These are phyloP conservation scores for Manduca sexta DNA, from an alignment of 1,140 invertebrate genomes.

Conservation along the genomic window DNA sequence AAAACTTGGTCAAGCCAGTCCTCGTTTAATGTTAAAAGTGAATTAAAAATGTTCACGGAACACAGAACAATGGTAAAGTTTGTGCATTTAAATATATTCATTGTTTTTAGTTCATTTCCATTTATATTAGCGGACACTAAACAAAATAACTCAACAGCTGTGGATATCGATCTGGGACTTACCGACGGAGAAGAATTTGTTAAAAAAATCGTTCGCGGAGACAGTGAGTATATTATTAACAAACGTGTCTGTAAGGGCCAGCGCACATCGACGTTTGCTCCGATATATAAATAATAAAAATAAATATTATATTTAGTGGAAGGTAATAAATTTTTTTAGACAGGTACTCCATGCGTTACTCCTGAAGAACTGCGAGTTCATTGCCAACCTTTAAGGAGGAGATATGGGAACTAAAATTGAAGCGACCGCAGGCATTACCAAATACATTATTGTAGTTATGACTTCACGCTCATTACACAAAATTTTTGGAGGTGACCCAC, in stretches of 20 bases:
- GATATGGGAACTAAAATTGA: too few relatives aligned
- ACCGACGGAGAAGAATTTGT: conserved; percentile 34
- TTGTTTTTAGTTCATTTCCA: conserved; percentile 20
- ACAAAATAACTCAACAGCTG: conserved; percentile 5
- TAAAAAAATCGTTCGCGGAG: conserved; percentile 26
- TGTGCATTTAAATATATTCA: conserved; percentile 13
- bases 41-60: not conserved
- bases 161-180: conserved; percentile 1
- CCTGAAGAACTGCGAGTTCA: too few relatives aligned
- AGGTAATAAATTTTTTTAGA: too few relatives aligned
- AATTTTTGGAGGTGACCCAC: too few relatives aligned
- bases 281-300: too few relatives aligned
- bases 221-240: conserved; percentile 32
- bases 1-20: conserved; percentile 1
- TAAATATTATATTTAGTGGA: too few relatives aligned
- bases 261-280: too few relatives aligned
- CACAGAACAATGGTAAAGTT: conserved; percentile 4
- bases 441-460: too few relatives aligned
- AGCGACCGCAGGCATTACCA: too few relatives aligned
- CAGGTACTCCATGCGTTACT: too few relatives aligned
- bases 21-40: conserved; percentile 8
- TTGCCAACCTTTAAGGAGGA: too few relatives aligned
- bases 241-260: not conserved
- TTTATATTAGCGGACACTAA: conserved; percentile 8
- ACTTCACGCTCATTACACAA: too few relatives aligned